Base-by-base conservation (phyloP, 2,113 vertebrate genomes). In the Carollia perspicillata region DNA sequence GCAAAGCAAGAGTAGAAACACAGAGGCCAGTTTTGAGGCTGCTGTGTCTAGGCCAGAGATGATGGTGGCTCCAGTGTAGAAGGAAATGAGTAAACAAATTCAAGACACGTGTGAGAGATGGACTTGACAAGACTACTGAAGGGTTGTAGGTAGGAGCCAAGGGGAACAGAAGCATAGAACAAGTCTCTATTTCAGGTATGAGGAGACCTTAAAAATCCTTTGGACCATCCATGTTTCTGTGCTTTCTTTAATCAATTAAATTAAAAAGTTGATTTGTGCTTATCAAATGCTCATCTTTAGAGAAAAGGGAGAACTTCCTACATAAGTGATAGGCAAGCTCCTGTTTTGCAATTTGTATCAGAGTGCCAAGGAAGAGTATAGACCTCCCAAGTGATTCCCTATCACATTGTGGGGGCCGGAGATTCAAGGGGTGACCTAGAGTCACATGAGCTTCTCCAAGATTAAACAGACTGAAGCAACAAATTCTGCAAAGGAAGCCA, bases 401-500 rank as follows among this genome's bases (percentile, higher is more conserved):
- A 2, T 51, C 80, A 37, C 3, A 1, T 11, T 2, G 13, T 3
- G 1, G 1, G 14, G 13, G 5, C 9, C 12, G 18, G 12, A 4
- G 28, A 66, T 0, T 33, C 9, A 18, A 55, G 11, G 4, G 12
- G 11, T 42, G 23, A 83, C 30, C n/a, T 20, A 37, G 77, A 88
- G 53, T 88, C 47, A 60, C 22, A 60, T 2, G 23, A 80, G 33
- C 3, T 30, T 71, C 72, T 81, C 69, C 18, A 71, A 84, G 66
- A n/a, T 88, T 91, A 63, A 93, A 84, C 49, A 95, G 69, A 75
- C 35, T 49, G 47, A 81, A 80, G 30, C 78, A 66, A 18, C 10
- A 55, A 84, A 51, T 51, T 84, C 84, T 95, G 37, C 51, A 79
- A 40, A 63, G 30, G 26, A 90, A 95, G 87, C 16, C n/a, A n/a